Conservation (phyloP, 1,140 invertebrate species). For the Caligus rogercresseyi region DNA sequence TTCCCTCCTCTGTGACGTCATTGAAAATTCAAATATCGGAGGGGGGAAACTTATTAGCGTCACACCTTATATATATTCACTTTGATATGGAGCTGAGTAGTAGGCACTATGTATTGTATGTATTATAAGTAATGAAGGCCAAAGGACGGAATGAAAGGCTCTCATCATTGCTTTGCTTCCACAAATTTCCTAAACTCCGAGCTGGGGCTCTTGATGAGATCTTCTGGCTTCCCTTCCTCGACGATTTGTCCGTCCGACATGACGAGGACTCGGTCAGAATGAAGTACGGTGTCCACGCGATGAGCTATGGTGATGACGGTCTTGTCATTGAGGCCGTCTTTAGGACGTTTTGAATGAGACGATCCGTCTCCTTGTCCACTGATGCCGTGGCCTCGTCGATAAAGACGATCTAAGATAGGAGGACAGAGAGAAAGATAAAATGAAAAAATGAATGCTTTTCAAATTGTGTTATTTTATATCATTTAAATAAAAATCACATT, state of each 20-base stretch:
- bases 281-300: slow-evolving; percentile 81
- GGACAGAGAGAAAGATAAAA: too few relatives aligned
- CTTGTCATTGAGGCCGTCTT: slow-evolving; percentile 54
- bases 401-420: slow-evolving; percentile 45
- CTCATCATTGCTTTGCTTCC: neutral
- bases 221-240: slow-evolving; percentile 57
- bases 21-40: too few relatives aligned
- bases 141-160: too few relatives aligned
- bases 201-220: neutral
- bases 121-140: too few relatives aligned
- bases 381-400: slow-evolving; percentile 38
- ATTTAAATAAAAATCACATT: too few relatives aligned
- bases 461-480: too few relatives aligned
- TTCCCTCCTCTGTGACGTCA: too few relatives aligned
- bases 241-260: slow-evolving; percentile 62
- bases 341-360: slow-evolving; percentile 71
- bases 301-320: slow-evolving; percentile 88
- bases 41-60: too few relatives aligned
- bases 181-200: neutral
- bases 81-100: too few relatives aligned
- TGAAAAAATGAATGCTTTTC: too few relatives aligned
- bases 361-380: slow-evolving; percentile 75
- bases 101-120: too few relatives aligned
- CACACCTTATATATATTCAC: too few relatives aligned
- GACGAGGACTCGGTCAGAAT: slow-evolving; percentile 64